Evolutionary conservation across 2,888 invertebrate genomes (phyloP).

Genomic region (Netelia inedita): DNA sequence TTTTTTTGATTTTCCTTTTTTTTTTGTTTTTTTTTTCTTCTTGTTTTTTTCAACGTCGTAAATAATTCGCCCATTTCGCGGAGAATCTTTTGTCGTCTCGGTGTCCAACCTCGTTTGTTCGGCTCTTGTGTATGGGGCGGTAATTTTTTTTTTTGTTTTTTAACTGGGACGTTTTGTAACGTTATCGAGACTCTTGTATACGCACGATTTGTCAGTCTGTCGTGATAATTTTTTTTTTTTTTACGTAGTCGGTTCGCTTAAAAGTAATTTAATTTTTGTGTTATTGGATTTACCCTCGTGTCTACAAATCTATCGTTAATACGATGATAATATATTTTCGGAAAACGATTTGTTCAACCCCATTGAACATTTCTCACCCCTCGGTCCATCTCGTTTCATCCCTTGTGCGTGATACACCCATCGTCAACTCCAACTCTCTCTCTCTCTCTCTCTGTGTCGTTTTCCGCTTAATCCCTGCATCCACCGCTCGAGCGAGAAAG

Average conservation of each 20-base stretch:
- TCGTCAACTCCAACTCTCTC: constrained; percentile 6
- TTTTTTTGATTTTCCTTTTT: too few species aligned
- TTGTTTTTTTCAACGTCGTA: constrained; percentile 75
- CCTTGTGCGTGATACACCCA: constrained; percentile 26
- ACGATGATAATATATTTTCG: constrained; percentile 36
- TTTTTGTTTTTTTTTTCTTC: too few species aligned
- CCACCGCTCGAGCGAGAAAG: constrained; percentile 40
- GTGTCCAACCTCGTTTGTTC: constrained; percentile 2
- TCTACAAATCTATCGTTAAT: too few species aligned
- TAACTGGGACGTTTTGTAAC: too few species aligned
- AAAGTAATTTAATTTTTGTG: too few species aligned
- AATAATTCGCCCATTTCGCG: constrained; percentile 75
- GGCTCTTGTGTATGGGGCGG: neutral
- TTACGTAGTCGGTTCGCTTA: neutral
- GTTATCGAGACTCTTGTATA: neutral
- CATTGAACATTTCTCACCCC: constrained; percentile 1
- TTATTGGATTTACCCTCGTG: too few species aligned
- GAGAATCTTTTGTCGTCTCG: constrained; percentile 58
- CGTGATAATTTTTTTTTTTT: neutral
- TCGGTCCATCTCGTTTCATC: neutral
- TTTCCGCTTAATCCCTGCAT: constrained; percentile 45
- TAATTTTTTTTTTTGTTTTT: neutral
- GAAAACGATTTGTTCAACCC: constrained; percentile 42
- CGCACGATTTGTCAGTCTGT: neutral
- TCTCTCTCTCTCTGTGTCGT: constrained; percentile 17